Evolutionary conservation across 2,888 invertebrate species (phyloP), one percentile per base, ranked within the genome.

Genomic region (Agriopis aurantiaria): DNA sequence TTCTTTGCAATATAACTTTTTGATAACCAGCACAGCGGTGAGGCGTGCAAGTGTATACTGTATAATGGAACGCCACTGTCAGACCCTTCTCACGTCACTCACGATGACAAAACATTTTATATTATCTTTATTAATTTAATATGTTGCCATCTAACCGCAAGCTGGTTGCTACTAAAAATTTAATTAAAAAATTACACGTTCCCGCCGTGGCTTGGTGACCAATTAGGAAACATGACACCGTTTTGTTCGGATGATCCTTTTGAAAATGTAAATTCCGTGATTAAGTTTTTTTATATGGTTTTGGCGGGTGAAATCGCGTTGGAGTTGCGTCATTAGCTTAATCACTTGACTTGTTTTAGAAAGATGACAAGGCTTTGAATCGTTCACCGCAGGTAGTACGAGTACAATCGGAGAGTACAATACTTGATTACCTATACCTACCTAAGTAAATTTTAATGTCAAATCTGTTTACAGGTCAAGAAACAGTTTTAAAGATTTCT

Each of bases 61-160:
- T 61, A 43, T 80, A 84, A 83, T 82, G 82, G 81, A 82, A 84
- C 83, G 80, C 80, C 81, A 77, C 85, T 86, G 90, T 90, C 91
- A 88, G 80, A 90, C 90, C 91, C 89, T 86, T 79, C 87, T 91
- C 91, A 88, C 80, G 77, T 77, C 81, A 80, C 72, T 81, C 77
- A 83, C 82, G 81, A 83, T 84, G 82, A 84, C 78, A 78, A 79
- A 79, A 73, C 71, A 73, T 67, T 73, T 73, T 71, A 70, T 61
- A 72, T 61, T 69, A 65, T 67, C 53, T 63, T 23, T 65, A 64
- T 64, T 57, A 41, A 65, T 56, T 48, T 65, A 57, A 57, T 49
- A 65, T 7, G 56, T 56, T 61, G 46, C 33, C 40, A 51, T 51
- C 23, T 60, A 59, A 65, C 53, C 53, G 33, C 65, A 51, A 12